Percentiles rank a stretch among this genome's conserved stretches.
These are phyloP conservation scores for Ectropis grisescens DNA, from an alignment of 1,140 invertebrate genomes.

Conservation along the genomic window DNA sequence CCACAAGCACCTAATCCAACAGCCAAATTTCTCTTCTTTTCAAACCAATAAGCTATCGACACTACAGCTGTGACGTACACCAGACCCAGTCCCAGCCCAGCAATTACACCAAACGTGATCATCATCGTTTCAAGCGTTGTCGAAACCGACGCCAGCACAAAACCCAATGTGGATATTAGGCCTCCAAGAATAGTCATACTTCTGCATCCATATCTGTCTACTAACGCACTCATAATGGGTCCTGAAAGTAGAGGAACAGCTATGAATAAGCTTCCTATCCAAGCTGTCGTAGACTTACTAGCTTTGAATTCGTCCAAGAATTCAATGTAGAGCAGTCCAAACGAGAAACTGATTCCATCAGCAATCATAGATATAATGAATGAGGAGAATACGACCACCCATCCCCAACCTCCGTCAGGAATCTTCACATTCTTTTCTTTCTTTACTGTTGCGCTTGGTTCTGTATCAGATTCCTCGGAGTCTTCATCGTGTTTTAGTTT, in stretches of 20 bases:
- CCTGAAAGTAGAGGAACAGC: constrained; percentile 90
- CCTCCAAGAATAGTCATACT: constrained; percentile 87
- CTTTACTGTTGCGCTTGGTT: constrained; percentile 2
- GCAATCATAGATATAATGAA: constrained; percentile 92
- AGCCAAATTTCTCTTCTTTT: constrained; percentile 91
- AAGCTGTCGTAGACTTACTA: constrained; percentile 86
- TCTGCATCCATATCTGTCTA: constrained; percentile 90
- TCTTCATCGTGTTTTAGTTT: constrained; percentile 2
- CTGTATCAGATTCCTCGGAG: constrained; percentile 18
- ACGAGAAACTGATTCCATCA: constrained; percentile 95
- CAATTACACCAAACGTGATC: constrained; percentile 88
- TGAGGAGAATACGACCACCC: constrained; percentile 89
- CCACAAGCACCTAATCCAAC: constrained; percentile 94
- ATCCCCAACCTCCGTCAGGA: constrained; percentile 85
- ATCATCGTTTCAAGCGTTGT: constrained; percentile 83
- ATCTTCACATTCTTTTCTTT: constrained; percentile 64
- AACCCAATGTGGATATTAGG: constrained; percentile 82
- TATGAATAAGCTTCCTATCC: constrained; percentile 91
- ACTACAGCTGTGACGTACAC: constrained; percentile 94
- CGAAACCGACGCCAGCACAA: constrained; percentile 82
- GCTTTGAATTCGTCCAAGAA: constrained; percentile 88
- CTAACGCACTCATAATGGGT: constrained; percentile 87
- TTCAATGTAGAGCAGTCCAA: constrained; percentile 90
- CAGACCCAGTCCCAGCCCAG: constrained; percentile 87
- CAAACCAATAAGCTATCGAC: constrained; percentile 96